Evolutionary conservation across 2,888 invertebrate genomes (phyloP).

Genomic region (Ichneumoninae sp.): DNA sequence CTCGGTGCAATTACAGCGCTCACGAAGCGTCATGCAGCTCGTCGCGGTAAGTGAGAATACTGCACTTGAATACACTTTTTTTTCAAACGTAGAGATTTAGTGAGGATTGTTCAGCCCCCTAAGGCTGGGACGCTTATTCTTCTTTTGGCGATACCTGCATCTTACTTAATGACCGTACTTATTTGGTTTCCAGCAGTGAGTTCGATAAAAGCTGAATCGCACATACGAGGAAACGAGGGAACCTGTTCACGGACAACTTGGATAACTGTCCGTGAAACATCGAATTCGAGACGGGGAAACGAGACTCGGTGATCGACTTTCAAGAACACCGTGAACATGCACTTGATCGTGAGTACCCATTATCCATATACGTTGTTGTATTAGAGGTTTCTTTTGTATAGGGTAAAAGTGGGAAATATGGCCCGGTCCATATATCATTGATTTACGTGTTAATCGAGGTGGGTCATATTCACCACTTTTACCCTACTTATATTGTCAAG

Average conservation of each 20-base stretch:
- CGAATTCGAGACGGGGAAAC: constrained; percentile 2
- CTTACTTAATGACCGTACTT: background rate
- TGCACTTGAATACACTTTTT: background rate
- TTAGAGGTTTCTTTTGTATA: background rate
- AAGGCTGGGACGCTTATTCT: constrained; percentile 13
- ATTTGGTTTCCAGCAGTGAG: constrained; percentile 17
- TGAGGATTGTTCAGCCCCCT: background rate
- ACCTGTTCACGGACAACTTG: constrained; percentile 38
- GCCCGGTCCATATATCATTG: no score
- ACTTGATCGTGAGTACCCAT: constrained; percentile 39
- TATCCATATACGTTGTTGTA: background rate
- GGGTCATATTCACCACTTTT: no score
- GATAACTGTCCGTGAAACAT: constrained; percentile 36
- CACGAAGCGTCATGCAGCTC: constrained; percentile 64
- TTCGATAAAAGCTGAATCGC: constrained; percentile 14
- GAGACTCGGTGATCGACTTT: constrained; percentile 15
- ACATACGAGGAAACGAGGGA: constrained; percentile 3
- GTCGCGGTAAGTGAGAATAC: constrained; percentile 67
- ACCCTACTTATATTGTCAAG: background rate
- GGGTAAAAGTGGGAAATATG: no score
- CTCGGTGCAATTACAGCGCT: constrained; percentile 17
- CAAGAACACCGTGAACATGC: constrained; percentile 23
- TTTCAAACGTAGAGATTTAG: background rate
- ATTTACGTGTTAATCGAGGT: no score
- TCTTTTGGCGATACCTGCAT: constrained; percentile 1